Base-by-base conservation (phyloP, 1,140 invertebrate species). In the Micrasema longulum region DNA sequence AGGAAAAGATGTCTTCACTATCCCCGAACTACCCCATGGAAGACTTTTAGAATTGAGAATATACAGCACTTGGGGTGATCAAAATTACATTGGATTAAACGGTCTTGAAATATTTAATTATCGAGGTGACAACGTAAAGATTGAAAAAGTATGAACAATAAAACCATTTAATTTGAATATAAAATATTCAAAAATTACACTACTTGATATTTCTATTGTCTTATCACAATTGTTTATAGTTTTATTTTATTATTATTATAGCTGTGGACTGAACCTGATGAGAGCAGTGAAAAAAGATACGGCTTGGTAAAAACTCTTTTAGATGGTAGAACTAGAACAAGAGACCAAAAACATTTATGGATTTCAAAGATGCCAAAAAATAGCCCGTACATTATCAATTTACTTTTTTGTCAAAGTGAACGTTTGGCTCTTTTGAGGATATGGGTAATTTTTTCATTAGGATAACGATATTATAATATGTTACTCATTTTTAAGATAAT, bases 31-130 rank as follows among this genome's bases (percentile, higher is more conserved):
- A 68, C 93, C 93, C 1, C 82, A 79, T 75, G 93, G 93, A 11
- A 81, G 86, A 77, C 78, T 88, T 55, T 79, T 95, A 68, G 86
- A 88, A 64, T 83, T 95, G 23, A 89, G 91, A 78, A 92, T 95
- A 73, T 83, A 87, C 45, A 88, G 86, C 4, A 94, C 93, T 16
- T 95, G 93, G 93, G 93, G 93, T n/a, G 93, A 95, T 79, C 88
- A 89, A 75, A 88, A 92, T 82, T 92, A 92, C 77, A 88, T 95
- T 53, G 93, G 93, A 10, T 79, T 95, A 11, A 94, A 93, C 78
- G 93, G 93, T 0, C 88, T 95, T 43, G 93, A 95, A 82, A 82
- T 95, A 64, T 95, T 94, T 79, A 88, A 88, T 66, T 80, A 80
- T 62, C 84, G 84, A 50, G 93, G 93, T 7, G 83, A 88, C 73